phyloP scores from a whole-genome alignment of 2,113 vertebrate genomes.

The Albula goreensis region DNA sequence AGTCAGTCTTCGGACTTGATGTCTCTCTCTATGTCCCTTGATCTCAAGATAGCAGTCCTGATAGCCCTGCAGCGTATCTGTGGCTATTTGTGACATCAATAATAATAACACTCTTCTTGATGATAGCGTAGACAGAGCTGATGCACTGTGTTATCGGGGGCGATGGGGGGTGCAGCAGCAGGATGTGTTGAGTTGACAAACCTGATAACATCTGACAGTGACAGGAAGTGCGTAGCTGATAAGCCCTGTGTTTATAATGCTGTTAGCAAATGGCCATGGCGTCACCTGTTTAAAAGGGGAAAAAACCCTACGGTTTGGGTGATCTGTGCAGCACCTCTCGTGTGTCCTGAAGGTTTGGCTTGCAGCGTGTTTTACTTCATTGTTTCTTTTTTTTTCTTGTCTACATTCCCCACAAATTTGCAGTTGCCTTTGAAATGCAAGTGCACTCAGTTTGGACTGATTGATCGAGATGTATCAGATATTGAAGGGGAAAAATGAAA shows the following conservation, averaged over 20 bases:
- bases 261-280: neutral
- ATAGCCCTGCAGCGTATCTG: too few relatives aligned
- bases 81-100: neutral
- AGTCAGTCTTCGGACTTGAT: neutral
- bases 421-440: neutral
- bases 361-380: too few relatives aligned
- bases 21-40: neutral
- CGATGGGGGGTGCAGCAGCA: conserved; percentile 42
- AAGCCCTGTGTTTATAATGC: neutral
- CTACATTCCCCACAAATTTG: neutral
- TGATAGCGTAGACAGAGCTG: neutral
- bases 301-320: neutral
- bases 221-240: neutral
- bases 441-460: too few relatives aligned
- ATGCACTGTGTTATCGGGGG: neutral
- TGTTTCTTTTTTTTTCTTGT: too few relatives aligned
- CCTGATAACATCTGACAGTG: conserved; percentile 41
- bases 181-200: conserved; percentile 55
- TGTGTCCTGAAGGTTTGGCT: too few relatives aligned
- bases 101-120: neutral
- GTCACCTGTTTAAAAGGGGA: neutral
- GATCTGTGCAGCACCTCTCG: neutral
- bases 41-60: too few relatives aligned
- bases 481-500: neutral
- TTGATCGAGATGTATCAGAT: neutral